phyloP scores from a whole-genome alignment of 2,797 vertebrate species.

The Alectoris magna region DNA sequence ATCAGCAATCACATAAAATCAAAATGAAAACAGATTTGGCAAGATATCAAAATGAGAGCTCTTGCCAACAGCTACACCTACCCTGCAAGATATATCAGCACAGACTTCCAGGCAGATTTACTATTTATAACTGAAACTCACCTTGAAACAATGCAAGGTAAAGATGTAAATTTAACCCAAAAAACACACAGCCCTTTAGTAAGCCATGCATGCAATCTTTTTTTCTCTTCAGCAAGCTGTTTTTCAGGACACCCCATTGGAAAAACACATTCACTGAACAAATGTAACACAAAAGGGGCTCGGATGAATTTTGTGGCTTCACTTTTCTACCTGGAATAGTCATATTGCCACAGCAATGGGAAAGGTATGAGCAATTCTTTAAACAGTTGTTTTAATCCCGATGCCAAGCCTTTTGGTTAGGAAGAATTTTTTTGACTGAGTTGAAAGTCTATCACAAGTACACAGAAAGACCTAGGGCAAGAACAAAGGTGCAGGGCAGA shows the following conservation, averaged over 20 bases:
- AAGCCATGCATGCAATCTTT: neutral
- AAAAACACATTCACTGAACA: neutral
- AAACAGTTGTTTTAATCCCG: slow-evolving; percentile 56
- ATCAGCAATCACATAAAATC: neutral
- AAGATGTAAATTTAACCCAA: neutral
- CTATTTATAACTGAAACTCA: slow-evolving; percentile 20
- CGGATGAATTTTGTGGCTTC: neutral
- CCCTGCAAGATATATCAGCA: neutral
- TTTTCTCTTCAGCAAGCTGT: neutral
- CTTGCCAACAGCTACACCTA: neutral
- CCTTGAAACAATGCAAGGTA: neutral
- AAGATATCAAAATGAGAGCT: neutral
- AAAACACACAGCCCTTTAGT: neutral
- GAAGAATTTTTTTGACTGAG: slow-evolving; percentile 55
- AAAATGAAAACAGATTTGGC: neutral
- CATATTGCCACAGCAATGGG: slow-evolving; percentile 37
- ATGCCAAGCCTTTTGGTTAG: slow-evolving; percentile 61
- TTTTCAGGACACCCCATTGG: neutral
- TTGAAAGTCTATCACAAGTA: slow-evolving; percentile 57
- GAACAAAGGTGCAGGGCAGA: slow-evolving; percentile 66
- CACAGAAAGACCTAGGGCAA: slow-evolving; percentile 71
- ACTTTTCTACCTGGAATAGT: slow-evolving; percentile 46
- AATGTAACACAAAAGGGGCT: neutral
- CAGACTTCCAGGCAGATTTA: slow-evolving; percentile 2
- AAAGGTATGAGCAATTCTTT: slow-evolving; percentile 54